Evolutionary conservation across 2,797 vertebrate genomes (phyloP).

Genomic region (Cyclopterus lumpus): DNA sequence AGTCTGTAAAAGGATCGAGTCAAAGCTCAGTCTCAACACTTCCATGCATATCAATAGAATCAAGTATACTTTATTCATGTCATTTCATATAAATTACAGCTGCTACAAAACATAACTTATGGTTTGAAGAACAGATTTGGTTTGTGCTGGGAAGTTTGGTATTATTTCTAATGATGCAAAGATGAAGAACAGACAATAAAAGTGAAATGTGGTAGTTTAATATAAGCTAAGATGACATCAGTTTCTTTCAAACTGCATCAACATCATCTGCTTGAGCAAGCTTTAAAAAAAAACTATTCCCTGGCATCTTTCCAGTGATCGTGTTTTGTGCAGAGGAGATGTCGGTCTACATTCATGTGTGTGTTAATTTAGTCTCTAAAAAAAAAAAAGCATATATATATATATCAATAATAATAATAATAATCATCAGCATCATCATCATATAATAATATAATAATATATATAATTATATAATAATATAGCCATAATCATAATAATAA

Average conservation of each 20-base stretch:
- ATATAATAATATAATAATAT: too few species aligned
- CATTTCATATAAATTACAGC: neutral
- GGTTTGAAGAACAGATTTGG: constrained; percentile 2
- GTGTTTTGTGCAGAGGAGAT: constrained; percentile 2
- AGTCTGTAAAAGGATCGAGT: constrained; percentile 4
- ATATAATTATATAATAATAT: too few species aligned
- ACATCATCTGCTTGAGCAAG: constrained; percentile 3
- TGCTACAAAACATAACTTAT: neutral
- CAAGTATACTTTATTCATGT: neutral
- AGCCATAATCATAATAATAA: neutral
- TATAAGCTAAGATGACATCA: constrained; percentile 5
- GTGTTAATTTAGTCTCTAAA: constrained; percentile 6
- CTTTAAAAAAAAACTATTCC: constrained; percentile 3
- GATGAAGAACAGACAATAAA: constrained; percentile 7
- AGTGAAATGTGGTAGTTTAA: neutral
- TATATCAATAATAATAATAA: constrained; percentile 4
- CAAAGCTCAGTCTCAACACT: constrained; percentile 13
- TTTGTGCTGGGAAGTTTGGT: neutral
- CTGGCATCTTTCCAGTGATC: neutral
- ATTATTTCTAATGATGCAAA: neutral
- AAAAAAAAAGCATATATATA: constrained; percentile 33
- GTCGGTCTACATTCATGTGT: too few species aligned
- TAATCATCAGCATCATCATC: neutral
- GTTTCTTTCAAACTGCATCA: constrained; percentile 16
- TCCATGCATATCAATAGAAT: neutral